Evolutionary conservation across 2,888 invertebrate species (phyloP).

Genomic region (Drosophila tripunctata): DNA sequence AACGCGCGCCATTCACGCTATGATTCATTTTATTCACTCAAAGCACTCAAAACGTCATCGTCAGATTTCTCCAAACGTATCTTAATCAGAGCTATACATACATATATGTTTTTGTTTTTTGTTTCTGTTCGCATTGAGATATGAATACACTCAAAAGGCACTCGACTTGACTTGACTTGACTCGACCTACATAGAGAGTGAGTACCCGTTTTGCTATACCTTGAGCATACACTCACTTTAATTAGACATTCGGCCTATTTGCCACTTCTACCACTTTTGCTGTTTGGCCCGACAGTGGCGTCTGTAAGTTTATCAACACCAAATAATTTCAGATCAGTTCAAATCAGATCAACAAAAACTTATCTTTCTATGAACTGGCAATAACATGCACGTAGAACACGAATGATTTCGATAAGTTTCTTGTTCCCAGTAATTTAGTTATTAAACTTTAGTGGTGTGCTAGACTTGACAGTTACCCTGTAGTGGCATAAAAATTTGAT

Average conservation of each 20-base stretch:
- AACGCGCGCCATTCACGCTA: slow-evolving; percentile 30
- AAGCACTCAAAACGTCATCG: slow-evolving; percentile 29
- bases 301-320: neutral
- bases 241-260: slow-evolving; percentile 9
- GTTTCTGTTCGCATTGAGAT: slow-evolving; percentile 19
- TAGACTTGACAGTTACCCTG: too few relatives aligned
- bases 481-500: too few relatives aligned
- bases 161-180: neutral
- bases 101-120: neutral
- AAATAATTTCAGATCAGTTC: neutral
- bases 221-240: slow-evolving; percentile 9
- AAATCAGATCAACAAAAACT: neutral
- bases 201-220: neutral
- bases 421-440: too few relatives aligned
- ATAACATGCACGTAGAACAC: neutral
- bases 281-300: slow-evolving; percentile 1
- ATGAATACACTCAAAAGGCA: slow-evolving; percentile 21
- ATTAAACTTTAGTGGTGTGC: neutral
- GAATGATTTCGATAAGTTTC: neutral
- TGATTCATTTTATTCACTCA: neutral
- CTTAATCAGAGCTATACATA: slow-evolving; percentile 35
- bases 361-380: neutral
- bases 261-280: neutral
- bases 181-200: slow-evolving; percentile 11
- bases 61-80: slow-evolving; percentile 42